Base-by-base conservation (phyloP, 2,888 invertebrate species). In the Cylloceria caligata region DNA sequence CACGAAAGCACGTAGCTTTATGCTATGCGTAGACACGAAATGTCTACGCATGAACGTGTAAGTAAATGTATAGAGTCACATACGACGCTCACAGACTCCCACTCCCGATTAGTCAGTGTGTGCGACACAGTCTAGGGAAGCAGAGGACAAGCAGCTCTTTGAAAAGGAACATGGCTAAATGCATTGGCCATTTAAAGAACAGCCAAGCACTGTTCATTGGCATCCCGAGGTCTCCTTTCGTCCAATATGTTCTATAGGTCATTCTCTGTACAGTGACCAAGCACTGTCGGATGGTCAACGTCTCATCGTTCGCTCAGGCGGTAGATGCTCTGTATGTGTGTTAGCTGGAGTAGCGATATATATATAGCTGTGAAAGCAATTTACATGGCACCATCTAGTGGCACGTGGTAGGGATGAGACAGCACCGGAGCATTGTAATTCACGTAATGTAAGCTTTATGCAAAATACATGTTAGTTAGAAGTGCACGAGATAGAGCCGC, bases 381-480 rank as follows among this genome's bases (percentile, higher is more conserved):
- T 91, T 91, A 91, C 91, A 89, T 90, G 90, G 90, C 88, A 89
- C 88, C 89, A 87, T 89, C 88, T 89, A 88, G 87, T 84, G 85
- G 83, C 83, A 69, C 80, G 78, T 52, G 79, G 67, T 86, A 85
- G 86, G 90, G 86, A 89, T 83, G 90, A 89, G 89, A 88, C 88
- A 86, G 88, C 87, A 87, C 86, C 86, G 88, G 88, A 89, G 90
- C 90, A 91, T 91, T 91, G 91, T 91, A 91, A 91, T 91, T 91
- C 91, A 91, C 91, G 91, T 91, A 92, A 92, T 92, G 91, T 91
- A 91, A 91, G 91, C 91, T 92, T 92, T 92, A 92, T 91, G 91
- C 91, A 91, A 92, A 92, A 92, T 91, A 91, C 91, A 91, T 92
- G 91, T 91, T 91, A 91, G 91, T 91, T 91, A 91, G 91, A 89